Base-by-base conservation (phyloP, 2,888 invertebrate species). In the Drosophila hawaiiensis region DNA sequence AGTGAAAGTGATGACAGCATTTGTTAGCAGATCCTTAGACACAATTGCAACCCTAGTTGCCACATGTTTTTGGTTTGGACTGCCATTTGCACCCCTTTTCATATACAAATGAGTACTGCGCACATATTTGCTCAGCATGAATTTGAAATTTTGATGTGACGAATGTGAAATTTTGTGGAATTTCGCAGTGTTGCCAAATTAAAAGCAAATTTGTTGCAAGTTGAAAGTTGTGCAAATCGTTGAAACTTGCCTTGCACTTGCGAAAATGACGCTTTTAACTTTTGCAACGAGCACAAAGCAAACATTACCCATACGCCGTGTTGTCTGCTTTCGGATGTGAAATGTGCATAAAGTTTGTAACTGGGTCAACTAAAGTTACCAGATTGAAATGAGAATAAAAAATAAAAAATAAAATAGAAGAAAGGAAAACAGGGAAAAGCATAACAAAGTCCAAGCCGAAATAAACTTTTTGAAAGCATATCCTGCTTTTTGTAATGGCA, bases 251-350 rank as follows among this genome's bases (percentile, higher is more conserved):
- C 55, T 43, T 58, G 53, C 65, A 43, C 47, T 59, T 31, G 58
- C 61, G 1, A 55, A 47, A 62, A 55, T 68, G 68, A 56, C 73
- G 66, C 65, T 79, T 78, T 80, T 61, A 80, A 76, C 73, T 69
- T 78, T 62, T 4, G 33, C 53, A 25, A 25, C 43, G 65, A 69
- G 73, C 63, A 65, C 64, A 53, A 62, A 37, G 67, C 80, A 76
- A 80, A 73, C 72, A 84, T 85, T 80, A 86, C 86, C 62, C 86
- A 85, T 89, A 89, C 85, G 85, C 89, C 68, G 60, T 56, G 78
- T 80, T 89, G 86, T 81, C 86, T 89, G 70, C 43, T 55, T 52
- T 72, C 75, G 63, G 52, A 61, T 75, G 69, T 62, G 62, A 71
- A 81, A 69, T 80, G 78, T 78, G 75, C 78, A 77, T 69, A 74